Conservation (phyloP, 2,888 invertebrate species). For the Camptogramma bilineatum region DNA sequence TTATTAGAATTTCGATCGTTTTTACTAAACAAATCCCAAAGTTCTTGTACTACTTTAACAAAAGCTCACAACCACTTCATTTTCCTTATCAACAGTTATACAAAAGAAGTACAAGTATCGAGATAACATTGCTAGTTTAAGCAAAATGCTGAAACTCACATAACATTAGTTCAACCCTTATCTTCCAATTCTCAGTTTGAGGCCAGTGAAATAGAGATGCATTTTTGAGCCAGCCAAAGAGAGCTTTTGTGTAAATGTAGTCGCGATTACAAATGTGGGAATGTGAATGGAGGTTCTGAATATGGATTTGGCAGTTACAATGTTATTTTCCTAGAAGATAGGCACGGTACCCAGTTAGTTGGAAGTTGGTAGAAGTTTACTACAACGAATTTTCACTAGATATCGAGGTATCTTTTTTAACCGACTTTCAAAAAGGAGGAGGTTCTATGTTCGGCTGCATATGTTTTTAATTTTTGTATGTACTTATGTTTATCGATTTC, state of each 20-base stretch:
- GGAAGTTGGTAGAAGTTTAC: too few species aligned
- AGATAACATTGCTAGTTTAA: not conserved
- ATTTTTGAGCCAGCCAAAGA: slow-evolving; percentile 18
- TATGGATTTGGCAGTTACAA: not conserved
- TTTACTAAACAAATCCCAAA: too few species aligned
- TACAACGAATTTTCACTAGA: too few species aligned
- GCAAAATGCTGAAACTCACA: not conserved
- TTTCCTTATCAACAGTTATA: not conserved
- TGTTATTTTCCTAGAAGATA: not conserved
- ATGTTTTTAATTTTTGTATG: too few species aligned
- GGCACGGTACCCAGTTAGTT: too few species aligned
- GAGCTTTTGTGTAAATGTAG: slow-evolving; percentile 1
- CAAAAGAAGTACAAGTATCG: not conserved
- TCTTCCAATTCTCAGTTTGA: slow-evolving; percentile 35
- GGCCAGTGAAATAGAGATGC: slow-evolving; percentile 33
- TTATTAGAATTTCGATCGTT: too few species aligned
- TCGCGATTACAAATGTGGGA: not conserved
- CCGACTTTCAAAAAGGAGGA: too few species aligned
- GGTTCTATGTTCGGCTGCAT: too few species aligned
- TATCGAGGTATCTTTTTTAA: too few species aligned
- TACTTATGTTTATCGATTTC: too few species aligned
- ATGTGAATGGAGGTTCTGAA: not conserved
- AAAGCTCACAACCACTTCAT: not conserved
- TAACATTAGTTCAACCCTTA: slow-evolving; percentile 21
- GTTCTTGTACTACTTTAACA: too few species aligned